Evolutionary conservation across 2,888 invertebrate genomes (phyloP).

Genomic region (Apodemia duryi): DNA sequence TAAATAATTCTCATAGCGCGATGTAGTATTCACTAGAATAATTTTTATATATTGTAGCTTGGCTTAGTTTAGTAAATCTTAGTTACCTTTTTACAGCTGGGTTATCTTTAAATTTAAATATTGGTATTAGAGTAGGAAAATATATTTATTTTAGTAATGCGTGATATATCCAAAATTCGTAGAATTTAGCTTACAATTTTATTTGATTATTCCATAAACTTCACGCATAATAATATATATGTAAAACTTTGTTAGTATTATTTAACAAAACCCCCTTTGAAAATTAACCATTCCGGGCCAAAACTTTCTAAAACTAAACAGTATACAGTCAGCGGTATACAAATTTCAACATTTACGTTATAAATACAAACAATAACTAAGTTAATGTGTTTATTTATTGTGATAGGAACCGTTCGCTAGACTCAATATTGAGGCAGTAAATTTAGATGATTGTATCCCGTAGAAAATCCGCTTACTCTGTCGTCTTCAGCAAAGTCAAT

Average conservation of each 20-base stretch:
- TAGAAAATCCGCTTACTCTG: conserved; percentile 29
- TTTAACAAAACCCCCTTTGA: neutral
- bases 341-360: conserved; percentile 11
- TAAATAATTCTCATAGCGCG: no score
- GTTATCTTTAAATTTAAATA: no score
- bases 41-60: no score
- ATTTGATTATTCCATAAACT: conserved; percentile 9
- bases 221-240: conserved; percentile 13
- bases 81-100: no score
- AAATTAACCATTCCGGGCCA: neutral
- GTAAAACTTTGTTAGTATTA: neutral
- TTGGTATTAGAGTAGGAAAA: no score
- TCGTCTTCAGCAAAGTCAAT: conserved; percentile 28
- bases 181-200: no score
- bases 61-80: no score
- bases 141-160: no score
- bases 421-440: conserved; percentile 19
- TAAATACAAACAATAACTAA: conserved; percentile 14
- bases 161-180: no score
- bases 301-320: conserved; percentile 1
- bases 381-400: conserved; percentile 11
- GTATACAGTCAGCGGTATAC: conserved; percentile 8
- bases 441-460: conserved; percentile 27
- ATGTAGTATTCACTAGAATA: no score
- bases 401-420: conserved; percentile 8